phyloP scores from a whole-genome alignment of 2,888 invertebrate species.

The Cyaniris semiargus region DNA sequence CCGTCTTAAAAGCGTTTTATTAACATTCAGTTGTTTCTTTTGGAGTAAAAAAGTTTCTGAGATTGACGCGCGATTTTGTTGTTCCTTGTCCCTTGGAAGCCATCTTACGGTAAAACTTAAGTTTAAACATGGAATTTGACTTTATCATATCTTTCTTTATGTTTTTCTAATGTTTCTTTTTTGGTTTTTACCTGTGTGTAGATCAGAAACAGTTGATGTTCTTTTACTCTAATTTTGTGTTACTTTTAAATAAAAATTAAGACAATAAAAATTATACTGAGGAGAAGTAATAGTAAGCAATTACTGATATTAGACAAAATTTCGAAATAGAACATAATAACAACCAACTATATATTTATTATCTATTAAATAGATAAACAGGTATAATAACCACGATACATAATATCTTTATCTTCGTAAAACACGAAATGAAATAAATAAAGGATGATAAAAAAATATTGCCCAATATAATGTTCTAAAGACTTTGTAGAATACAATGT shows the following conservation, averaged over 20 bases:
- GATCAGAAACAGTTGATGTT: background rate
- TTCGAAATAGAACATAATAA: background rate
- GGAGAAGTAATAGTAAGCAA: background rate
- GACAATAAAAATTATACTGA: background rate
- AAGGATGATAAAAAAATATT: background rate
- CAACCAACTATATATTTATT: background rate
- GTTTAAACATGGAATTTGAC: background rate
- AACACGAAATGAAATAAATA: background rate
- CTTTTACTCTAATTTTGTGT: background rate
- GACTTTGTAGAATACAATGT: background rate
- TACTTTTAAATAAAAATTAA: no score
- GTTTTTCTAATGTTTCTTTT: constrained; percentile 5
- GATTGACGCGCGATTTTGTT: constrained; percentile 28
- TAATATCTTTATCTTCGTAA: background rate
- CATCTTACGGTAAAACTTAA: background rate
- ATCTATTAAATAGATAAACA: no score
- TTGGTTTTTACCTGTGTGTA: background rate
- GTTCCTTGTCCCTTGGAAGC: constrained; percentile 1
- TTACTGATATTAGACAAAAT: background rate
- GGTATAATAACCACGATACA: background rate
- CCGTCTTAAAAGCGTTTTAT: constrained; percentile 18
- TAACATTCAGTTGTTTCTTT: constrained; percentile 22
- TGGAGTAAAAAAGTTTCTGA: constrained; percentile 5
- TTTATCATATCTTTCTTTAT: background rate
- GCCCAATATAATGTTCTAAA: background rate